Conservation (phyloP, 2,113 vertebrate species). For the Tenebrosternarchus preto region DNA sequence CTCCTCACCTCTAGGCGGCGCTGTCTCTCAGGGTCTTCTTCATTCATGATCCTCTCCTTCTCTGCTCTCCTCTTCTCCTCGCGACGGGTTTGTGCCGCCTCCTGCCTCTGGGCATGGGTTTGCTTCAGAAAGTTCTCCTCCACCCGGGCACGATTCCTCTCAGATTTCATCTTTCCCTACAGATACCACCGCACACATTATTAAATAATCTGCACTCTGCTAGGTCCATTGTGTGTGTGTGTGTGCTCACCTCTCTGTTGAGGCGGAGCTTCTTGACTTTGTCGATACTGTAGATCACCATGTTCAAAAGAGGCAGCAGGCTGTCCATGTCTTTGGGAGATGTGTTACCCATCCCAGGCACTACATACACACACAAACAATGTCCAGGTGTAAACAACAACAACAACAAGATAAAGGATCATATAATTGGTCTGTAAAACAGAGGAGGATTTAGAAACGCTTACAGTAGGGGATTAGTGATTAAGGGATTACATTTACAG, state of each 20-base stretch:
- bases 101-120: slow-evolving; percentile 94
- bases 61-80: slow-evolving; percentile 97
- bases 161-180: slow-evolving; percentile 95
- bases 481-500: too few species aligned
- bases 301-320: slow-evolving; percentile 95
- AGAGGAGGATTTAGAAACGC: background rate
- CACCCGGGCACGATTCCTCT: slow-evolving; percentile 92
- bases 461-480: background rate
- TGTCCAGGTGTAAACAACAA: background rate
- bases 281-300: slow-evolving; percentile 98
- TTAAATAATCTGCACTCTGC: background rate
- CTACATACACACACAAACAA: slow-evolving; percentile 63
- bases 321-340: slow-evolving; percentile 98
- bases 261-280: slow-evolving; percentile 97
- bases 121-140: slow-evolving; percentile 98
- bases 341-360: slow-evolving; percentile 97
- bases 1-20: slow-evolving; percentile 87
- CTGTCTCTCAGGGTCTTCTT: slow-evolving; percentile 97
- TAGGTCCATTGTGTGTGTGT: background rate
- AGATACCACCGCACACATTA: background rate
- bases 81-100: slow-evolving; percentile 91
- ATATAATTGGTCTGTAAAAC: background rate
- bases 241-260: slow-evolving; percentile 88
- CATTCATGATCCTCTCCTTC: slow-evolving; percentile 98
- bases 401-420: background rate